A percentile compares a stretch with the other conserved stretches of the same genome.
Evolutionary conservation across 2,888 invertebrate species (phyloP).

Genomic region (Onchidella celtica): DNA sequence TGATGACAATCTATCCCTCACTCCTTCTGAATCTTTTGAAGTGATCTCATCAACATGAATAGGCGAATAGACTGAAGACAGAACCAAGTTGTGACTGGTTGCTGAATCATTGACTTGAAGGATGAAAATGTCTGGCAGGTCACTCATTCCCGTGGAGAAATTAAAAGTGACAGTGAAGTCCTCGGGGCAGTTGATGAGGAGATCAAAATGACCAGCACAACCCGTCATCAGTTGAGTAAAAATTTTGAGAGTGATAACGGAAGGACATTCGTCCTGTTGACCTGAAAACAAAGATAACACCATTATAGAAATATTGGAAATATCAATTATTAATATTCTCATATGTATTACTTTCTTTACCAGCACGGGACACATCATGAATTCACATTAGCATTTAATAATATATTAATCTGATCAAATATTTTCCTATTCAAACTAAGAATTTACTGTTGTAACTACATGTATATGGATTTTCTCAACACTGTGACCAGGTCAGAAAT

Average conservation of each 20-base stretch:
- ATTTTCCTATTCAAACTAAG: too few species aligned
- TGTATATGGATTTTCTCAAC: too few species aligned
- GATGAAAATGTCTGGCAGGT: slow-evolving; percentile 67
- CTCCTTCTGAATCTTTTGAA: background rate
- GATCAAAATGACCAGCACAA: slow-evolving; percentile 69
- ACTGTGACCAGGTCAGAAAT: too few species aligned
- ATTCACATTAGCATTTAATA: too few species aligned
- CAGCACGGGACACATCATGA: too few species aligned
- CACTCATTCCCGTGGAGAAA: slow-evolving; percentile 57
- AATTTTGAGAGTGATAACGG: slow-evolving; percentile 71
- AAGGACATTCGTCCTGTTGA: slow-evolving; percentile 71
- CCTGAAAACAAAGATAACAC: slow-evolving; percentile 56
- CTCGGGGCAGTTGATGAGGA: slow-evolving; percentile 72
- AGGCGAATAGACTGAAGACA: slow-evolving; percentile 68
- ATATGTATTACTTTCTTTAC: too few species aligned
- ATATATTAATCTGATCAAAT: too few species aligned
- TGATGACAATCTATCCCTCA: background rate
- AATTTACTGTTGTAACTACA: too few species aligned
- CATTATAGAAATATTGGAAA: too few species aligned
- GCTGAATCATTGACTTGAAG: slow-evolving; percentile 67
- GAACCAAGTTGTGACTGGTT: slow-evolving; percentile 63
- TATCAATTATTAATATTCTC: too few species aligned
- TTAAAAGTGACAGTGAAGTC: slow-evolving; percentile 71
- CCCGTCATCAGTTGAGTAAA: slow-evolving; percentile 64
- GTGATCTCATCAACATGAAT: slow-evolving; percentile 54